Conservation (phyloP, 2,888 invertebrate genomes). For the Scaptodrosophila latifasciaeformis region DNA sequence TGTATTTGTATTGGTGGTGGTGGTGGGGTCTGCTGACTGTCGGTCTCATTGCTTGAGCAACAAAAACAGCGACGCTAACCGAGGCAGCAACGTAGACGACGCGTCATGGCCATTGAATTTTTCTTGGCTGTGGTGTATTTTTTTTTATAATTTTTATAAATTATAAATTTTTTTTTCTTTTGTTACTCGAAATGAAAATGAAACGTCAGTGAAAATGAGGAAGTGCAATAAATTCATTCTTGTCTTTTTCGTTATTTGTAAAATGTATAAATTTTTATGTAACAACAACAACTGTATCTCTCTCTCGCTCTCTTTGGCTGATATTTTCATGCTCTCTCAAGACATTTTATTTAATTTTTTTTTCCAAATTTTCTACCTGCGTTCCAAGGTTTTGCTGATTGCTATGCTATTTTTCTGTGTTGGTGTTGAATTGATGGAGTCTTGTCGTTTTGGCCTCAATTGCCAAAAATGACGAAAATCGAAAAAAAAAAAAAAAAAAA, state of each 20-base stretch:
- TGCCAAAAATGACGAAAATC: conserved; percentile 31
- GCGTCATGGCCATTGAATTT: conserved; percentile 70
- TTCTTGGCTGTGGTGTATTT: conserved; percentile 6
- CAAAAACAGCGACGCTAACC: conserved; percentile 39
- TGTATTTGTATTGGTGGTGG: conserved; percentile 1
- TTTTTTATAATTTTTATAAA: neutral
- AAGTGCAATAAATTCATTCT: conserved; percentile 36
- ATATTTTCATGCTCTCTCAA: no score
- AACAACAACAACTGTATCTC: conserved; percentile 2
- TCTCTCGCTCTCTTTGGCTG: neutral
- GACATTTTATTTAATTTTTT: no score
- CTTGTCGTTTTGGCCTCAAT: conserved; percentile 47
- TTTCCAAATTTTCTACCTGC: neutral
- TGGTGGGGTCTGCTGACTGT: conserved; percentile 46
- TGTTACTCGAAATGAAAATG: conserved; percentile 50
- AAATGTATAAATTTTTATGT: conserved; percentile 3
- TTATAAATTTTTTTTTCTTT: conserved; percentile 31
- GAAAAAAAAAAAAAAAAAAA: conserved; percentile 15
- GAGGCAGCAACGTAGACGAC: conserved; percentile 21
- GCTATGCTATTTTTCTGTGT: conserved; percentile 15
- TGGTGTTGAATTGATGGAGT: conserved; percentile 14
- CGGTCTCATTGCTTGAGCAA: conserved; percentile 41
- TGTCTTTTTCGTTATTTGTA: conserved; percentile 25
- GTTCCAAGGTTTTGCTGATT: conserved; percentile 29
- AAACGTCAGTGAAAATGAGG: conserved; percentile 43